A percentile compares a stretch with the other conserved stretches of the same genome.
Conservation (phyloP, 2,888 invertebrate species). For the Caenorhabditis angaria region DNA sequence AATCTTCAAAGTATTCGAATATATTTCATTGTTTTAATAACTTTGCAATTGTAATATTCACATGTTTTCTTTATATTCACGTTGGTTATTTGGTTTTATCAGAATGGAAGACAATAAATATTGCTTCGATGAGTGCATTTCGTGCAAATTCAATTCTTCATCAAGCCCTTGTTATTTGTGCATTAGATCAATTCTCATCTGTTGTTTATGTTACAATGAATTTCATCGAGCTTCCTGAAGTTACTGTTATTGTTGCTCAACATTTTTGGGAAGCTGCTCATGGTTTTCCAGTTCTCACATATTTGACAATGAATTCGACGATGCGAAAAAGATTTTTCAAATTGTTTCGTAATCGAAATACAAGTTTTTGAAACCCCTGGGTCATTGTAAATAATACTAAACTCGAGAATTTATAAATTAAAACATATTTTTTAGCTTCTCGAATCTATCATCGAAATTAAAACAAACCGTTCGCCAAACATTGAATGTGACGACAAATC, state of each 20-base stretch:
- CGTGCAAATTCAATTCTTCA: neutral
- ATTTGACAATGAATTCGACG: neutral
- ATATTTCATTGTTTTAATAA: neutral
- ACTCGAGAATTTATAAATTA: too few relatives aligned
- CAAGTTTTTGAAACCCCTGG: too few relatives aligned
- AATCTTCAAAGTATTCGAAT: neutral
- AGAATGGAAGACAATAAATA: neutral
- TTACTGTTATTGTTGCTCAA: neutral
- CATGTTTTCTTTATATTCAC: neutral
- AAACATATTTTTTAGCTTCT: too few relatives aligned
- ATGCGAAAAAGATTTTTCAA: neutral
- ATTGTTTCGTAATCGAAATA: neutral
- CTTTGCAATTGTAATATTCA: neutral
- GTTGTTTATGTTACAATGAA: neutral
- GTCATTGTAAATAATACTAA: too few relatives aligned
- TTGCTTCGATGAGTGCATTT: too few relatives aligned
- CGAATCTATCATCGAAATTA: too few relatives aligned
- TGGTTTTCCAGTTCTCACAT: neutral
- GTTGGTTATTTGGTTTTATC: neutral
- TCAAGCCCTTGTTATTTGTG: neutral
- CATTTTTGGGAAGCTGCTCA: neutral
- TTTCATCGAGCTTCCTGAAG: neutral
- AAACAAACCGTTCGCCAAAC: too few relatives aligned
- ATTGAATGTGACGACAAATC: too few relatives aligned
- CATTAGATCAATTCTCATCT: neutral